A percentile compares a stretch with the other conserved stretches of the same genome.
These are phyloP conservation scores for Haemorhous mexicanus DNA, from an alignment of 2,113 vertebrate species.

Conservation along the genomic window DNA sequence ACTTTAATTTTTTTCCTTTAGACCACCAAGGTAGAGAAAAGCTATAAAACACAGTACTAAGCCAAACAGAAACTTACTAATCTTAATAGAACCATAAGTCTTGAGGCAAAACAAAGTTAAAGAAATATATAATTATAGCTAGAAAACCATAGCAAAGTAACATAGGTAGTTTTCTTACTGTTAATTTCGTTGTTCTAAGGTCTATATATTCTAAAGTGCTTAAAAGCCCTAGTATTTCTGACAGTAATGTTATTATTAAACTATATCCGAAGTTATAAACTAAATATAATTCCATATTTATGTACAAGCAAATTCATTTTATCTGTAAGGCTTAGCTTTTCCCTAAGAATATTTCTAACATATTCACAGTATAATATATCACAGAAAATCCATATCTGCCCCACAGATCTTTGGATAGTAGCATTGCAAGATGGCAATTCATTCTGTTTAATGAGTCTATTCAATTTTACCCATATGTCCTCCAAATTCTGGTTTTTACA, in stretches of 20 bases:
- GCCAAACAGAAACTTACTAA: neutral
- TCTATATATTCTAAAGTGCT: neutral
- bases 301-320: conserved; percentile 80
- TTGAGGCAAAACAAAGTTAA: neutral
- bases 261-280: conserved; percentile 49
- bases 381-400: conserved; percentile 93
- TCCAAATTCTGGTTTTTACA: conserved; percentile 79
- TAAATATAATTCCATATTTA: conserved; percentile 81
- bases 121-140: neutral
- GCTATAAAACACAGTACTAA: neutral
- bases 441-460: conserved; percentile 64
- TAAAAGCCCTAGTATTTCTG: neutral
- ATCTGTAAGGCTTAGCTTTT: conserved; percentile 79
- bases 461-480: conserved; percentile 82
- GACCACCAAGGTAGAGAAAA: neutral
- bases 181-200: neutral
- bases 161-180: neutral
- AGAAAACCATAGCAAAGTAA: neutral
- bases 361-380: conserved; percentile 86
- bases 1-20: neutral
- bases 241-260: neutral
- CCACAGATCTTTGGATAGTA: conserved; percentile 82
- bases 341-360: conserved; percentile 81
- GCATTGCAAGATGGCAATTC: conserved; percentile 88
- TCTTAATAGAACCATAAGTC: neutral